phyloP scores from a whole-genome alignment of 2,888 invertebrate species.

The Erebia epiphron region DNA sequence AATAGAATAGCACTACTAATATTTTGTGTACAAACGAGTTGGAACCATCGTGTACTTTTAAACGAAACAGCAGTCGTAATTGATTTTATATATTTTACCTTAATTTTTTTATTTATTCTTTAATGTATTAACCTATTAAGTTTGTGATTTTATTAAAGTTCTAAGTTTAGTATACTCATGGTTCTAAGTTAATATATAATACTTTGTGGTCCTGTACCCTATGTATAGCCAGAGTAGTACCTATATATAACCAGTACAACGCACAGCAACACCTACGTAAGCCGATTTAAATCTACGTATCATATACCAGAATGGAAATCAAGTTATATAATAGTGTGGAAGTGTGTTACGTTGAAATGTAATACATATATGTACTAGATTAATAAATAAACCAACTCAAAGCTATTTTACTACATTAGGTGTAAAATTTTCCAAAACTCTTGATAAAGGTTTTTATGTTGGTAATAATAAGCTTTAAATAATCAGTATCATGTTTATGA shows the following conservation, averaged over 20 bases:
- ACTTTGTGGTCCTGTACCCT: background rate
- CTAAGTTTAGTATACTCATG: background rate
- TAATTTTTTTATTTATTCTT: no score
- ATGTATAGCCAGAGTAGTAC: background rate
- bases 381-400: no score
- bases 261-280: conserved; percentile 14
- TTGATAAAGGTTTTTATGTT: no score
- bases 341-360: no score
- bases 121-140: background rate
- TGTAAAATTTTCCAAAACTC: no score
- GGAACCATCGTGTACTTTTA: no score
- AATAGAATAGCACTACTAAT: background rate
- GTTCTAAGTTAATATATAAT: background rate
- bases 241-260: background rate
- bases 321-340: no score
- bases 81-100: background rate
- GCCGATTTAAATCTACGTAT: conserved; percentile 25
- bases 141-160: background rate
- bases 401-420: no score
- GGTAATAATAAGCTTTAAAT: no score
- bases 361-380: no score
- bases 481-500: no score
- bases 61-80: background rate
- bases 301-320: conserved; percentile 31
- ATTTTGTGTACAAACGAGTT: no score